These are phyloP conservation scores for Antigone vipio DNA, from an alignment of 2,113 vertebrate genomes.

Conservation along the genomic window DNA sequence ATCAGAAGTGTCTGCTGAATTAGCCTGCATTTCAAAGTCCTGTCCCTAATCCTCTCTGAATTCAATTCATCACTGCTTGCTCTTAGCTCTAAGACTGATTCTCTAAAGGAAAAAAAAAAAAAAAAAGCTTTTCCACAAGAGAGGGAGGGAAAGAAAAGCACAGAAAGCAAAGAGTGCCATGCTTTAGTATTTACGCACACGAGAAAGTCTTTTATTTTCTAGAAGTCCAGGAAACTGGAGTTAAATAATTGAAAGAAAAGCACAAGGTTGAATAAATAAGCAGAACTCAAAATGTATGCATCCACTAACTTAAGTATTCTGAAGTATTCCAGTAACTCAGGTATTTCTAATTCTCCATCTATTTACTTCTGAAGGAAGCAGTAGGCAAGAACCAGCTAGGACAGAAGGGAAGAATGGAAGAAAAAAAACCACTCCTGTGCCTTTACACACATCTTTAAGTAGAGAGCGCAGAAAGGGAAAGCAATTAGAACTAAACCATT, in stretches of 20 bases:
- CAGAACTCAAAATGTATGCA: neutral
- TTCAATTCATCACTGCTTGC: neutral
- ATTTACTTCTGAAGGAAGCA: neutral
- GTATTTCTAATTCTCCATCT: neutral
- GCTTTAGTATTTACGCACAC: neutral
- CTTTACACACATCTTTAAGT: neutral
- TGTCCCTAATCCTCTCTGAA: neutral
- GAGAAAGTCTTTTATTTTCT: neutral
- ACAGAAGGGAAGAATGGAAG: neutral
- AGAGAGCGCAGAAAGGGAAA: neutral
- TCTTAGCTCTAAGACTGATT: neutral
- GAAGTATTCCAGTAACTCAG: neutral
- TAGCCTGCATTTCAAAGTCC: slow-evolving; percentile 3
- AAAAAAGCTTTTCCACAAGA: neutral
- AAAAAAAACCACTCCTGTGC: neutral
- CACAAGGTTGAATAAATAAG: neutral
- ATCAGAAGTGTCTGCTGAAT: slow-evolving; percentile 15
- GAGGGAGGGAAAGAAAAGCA: neutral
- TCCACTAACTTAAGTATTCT: neutral
- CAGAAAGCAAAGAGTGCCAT: neutral
- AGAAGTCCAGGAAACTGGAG: neutral
- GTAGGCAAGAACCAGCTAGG: neutral
- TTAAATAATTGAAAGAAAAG: neutral
- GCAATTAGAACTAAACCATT: neutral
- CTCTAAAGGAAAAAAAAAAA: neutral